A percentile compares a stretch with the other conserved stretches of the same genome.
phyloP scores from a whole-genome alignment of 2,113 vertebrate genomes.

The Neogobius melanostomus region DNA sequence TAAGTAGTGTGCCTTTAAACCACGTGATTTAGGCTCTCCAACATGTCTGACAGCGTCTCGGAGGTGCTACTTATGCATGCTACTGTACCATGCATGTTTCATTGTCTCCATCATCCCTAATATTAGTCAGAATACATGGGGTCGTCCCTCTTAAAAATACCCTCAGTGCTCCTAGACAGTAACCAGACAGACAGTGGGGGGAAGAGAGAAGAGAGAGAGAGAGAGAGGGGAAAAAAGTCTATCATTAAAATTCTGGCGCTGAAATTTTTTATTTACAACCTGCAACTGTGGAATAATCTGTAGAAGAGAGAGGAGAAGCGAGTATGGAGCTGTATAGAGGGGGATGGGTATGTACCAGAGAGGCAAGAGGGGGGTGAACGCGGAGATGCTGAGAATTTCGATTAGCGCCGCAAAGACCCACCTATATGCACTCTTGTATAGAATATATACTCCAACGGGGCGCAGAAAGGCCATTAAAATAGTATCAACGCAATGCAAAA shows the following conservation, averaged over 20 bases:
- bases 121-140: slow-evolving; percentile 3
- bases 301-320: slow-evolving; percentile 21
- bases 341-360: slow-evolving; percentile 38
- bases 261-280: slow-evolving; percentile 55
- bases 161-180: slow-evolving; percentile 27
- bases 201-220: too few relatives aligned
- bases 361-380: slow-evolving; percentile 29
- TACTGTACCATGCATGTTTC: slow-evolving; percentile 12
- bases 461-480: neutral
- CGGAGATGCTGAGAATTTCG: slow-evolving; percentile 55
- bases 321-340: slow-evolving; percentile 30
- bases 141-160: slow-evolving; percentile 25
- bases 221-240: slow-evolving; percentile 16
- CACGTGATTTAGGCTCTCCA: neutral
- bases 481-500: neutral
- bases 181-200: slow-evolving; percentile 36
- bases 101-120: slow-evolving; percentile 6
- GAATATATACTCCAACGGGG: slow-evolving; percentile 12
- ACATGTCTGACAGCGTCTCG: slow-evolving; percentile 3
- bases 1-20: neutral
- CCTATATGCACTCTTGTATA: slow-evolving; percentile 29
- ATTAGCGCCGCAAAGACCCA: slow-evolving; percentile 43
- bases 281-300: slow-evolving; percentile 32
- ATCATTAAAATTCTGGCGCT: slow-evolving; percentile 57
- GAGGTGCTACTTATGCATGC: slow-evolving; percentile 7